phyloP scores from a whole-genome alignment of 1,140 invertebrate genomes.

The Pseudachorutes palmiensis region DNA sequence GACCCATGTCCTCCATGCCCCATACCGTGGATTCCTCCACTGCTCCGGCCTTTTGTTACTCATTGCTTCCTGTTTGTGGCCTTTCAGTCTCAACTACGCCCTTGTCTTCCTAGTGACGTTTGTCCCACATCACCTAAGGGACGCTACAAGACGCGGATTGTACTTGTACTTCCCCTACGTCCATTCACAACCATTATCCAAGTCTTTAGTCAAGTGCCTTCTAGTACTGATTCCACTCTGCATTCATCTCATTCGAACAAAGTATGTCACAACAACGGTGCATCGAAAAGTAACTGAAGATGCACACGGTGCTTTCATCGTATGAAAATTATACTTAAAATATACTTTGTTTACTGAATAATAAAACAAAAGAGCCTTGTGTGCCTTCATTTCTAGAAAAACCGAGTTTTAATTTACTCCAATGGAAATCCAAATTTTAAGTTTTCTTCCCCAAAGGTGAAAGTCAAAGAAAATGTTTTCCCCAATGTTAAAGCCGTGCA shows the following conservation, averaged over 20 bases:
- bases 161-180: slow-evolving; percentile 28
- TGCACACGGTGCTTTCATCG: too few species aligned
- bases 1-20: slow-evolving; percentile 20
- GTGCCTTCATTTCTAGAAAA: too few species aligned
- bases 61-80: slow-evolving; percentile 10
- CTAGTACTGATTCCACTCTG: slow-evolving; percentile 26
- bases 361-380: too few species aligned
- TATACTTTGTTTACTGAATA: too few species aligned
- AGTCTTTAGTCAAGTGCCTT: slow-evolving; percentile 17
- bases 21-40: slow-evolving; percentile 32
- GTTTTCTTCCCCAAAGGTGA: too few species aligned
- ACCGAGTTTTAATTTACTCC: too few species aligned
- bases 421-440: too few species aligned
- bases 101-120: slow-evolving; percentile 27
- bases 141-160: slow-evolving; percentile 29
- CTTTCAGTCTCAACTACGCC: slow-evolving; percentile 16
- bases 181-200: slow-evolving; percentile 21
- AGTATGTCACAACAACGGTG: background rate
- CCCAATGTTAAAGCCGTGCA: too few species aligned
- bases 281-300: background rate
- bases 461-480: too few species aligned
- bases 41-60: slow-evolving; percentile 28
- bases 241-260: background rate
- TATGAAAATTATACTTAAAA: too few species aligned
- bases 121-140: slow-evolving; percentile 35